Evolutionary conservation across 2,888 invertebrate genomes (phyloP).

Genomic region (Caradrina clavipalpis): DNA sequence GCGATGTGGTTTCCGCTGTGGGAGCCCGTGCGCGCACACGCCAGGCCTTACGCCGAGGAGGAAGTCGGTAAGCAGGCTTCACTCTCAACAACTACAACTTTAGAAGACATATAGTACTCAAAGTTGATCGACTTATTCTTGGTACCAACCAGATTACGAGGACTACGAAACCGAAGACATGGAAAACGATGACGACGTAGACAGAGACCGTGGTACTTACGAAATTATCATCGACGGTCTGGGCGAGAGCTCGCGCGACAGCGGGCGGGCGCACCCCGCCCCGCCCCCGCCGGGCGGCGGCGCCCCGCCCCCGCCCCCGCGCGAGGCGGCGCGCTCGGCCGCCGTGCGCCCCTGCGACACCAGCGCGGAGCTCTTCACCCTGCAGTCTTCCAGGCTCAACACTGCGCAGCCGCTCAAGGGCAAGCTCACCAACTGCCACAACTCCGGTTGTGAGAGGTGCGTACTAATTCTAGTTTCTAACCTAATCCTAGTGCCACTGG

Average conservation of each 20-base stretch:
- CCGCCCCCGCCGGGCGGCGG: slow-evolving; percentile 87
- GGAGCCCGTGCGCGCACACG: slow-evolving; percentile 79
- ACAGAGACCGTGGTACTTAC: slow-evolving; percentile 85
- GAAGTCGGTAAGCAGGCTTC: slow-evolving; percentile 80
- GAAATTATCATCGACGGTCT: slow-evolving; percentile 86
- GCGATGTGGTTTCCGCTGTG: slow-evolving; percentile 88
- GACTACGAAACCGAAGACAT: slow-evolving; percentile 85
- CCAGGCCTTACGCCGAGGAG: slow-evolving; percentile 88
- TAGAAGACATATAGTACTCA: background rate
- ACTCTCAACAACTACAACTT: background rate
- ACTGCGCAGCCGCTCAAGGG: slow-evolving; percentile 97
- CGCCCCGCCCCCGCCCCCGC: slow-evolving; percentile 87
- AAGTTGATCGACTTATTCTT: background rate
- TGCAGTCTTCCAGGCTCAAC: slow-evolving; percentile 95
- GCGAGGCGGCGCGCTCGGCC: slow-evolving; percentile 89
- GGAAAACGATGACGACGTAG: slow-evolving; percentile 81
- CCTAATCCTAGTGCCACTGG: background rate
- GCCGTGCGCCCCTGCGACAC: slow-evolving; percentile 96
- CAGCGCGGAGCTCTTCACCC: slow-evolving; percentile 96
- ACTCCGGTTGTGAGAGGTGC: slow-evolving; percentile 96
- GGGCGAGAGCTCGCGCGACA: slow-evolving; percentile 79
- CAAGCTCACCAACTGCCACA: slow-evolving; percentile 96
- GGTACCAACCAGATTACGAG: slow-evolving; percentile 80
- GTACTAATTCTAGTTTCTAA: background rate
- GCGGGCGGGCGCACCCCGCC: slow-evolving; percentile 74